Evolutionary conservation across 1,140 invertebrate genomes (phyloP).

Genomic region (Drosophila nigrodunni): DNA sequence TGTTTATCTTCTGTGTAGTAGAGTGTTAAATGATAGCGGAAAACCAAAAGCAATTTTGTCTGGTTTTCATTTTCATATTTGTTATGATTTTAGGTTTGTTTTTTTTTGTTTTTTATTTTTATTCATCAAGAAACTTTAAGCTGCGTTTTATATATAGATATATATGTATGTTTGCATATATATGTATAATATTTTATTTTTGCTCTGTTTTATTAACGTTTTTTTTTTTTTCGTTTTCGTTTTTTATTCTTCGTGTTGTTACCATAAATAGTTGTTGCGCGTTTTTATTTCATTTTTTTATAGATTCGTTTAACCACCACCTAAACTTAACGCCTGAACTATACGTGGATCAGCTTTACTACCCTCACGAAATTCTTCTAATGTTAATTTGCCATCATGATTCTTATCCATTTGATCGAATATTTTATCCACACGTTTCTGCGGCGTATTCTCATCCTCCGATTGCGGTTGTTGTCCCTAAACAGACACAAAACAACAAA

Average conservation of each 20-base stretch:
- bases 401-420: conserved; percentile 99
- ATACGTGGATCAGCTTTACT: conserved; percentile 99
- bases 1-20: conserved; percentile 31
- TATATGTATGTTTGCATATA: no score
- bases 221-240: neutral
- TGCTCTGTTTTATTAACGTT: conserved; percentile 18
- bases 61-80: conserved; percentile 22
- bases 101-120: conserved; percentile 17
- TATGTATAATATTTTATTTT: conserved; percentile 5
- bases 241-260: conserved; percentile 24
- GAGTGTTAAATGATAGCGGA: conserved; percentile 42
- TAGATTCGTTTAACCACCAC: conserved; percentile 87
- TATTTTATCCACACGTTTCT: conserved; percentile 98
- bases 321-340: conserved; percentile 95
- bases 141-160: conserved; percentile 1
- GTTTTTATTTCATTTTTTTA: neutral
- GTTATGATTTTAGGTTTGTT: conserved; percentile 3
- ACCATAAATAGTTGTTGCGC: conserved; percentile 29
- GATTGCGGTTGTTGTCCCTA: conserved; percentile 95
- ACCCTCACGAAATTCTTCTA: conserved; percentile 99
- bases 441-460: conserved; percentile 97
- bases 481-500: conserved; percentile 1
- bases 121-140: conserved; percentile 22
- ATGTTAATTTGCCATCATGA: conserved; percentile 97
- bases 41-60: conserved; percentile 37